Conservation (phyloP, 2,797 vertebrate genomes). For the Hydrolagus colliei region DNA sequence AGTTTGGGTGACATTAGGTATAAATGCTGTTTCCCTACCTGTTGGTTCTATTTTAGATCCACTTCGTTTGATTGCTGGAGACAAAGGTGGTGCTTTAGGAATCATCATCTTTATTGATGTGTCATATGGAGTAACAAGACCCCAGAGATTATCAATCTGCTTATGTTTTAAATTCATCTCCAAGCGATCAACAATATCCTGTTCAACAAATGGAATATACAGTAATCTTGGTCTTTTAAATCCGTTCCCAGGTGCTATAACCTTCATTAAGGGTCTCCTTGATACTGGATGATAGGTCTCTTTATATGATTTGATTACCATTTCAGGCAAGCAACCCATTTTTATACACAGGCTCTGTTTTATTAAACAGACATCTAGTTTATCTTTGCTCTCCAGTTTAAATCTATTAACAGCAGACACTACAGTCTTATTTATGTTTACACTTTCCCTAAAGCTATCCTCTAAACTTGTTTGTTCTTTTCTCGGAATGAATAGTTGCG, state of each 20-base stretch:
- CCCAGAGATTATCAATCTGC: slow-evolving; percentile 8
- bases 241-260: neutral
- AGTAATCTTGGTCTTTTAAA: slow-evolving; percentile 19
- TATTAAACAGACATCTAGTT: neutral
- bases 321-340: neutral
- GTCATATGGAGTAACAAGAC: neutral
- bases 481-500: neutral
- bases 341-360: slow-evolving; percentile 13
- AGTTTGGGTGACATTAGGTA: neutral
- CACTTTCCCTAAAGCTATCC: neutral
- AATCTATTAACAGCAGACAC: neutral
- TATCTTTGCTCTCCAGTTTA: neutral
- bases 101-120: slow-evolving; percentile 8
- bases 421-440: neutral
- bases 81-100: slow-evolving; percentile 6
- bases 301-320: neutral
- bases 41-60: neutral
- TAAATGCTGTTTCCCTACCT: slow-evolving; percentile 8
- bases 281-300: neutral
- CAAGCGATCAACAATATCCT: slow-evolving; percentile 10
- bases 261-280: slow-evolving; percentile 7
- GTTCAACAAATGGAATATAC: slow-evolving; percentile 6
- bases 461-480: neutral
- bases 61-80: neutral
- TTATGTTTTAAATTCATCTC: slow-evolving; percentile 25